phyloP scores from a whole-genome alignment of 2,797 vertebrate genomes.

The Sitta carolinensis region DNA sequence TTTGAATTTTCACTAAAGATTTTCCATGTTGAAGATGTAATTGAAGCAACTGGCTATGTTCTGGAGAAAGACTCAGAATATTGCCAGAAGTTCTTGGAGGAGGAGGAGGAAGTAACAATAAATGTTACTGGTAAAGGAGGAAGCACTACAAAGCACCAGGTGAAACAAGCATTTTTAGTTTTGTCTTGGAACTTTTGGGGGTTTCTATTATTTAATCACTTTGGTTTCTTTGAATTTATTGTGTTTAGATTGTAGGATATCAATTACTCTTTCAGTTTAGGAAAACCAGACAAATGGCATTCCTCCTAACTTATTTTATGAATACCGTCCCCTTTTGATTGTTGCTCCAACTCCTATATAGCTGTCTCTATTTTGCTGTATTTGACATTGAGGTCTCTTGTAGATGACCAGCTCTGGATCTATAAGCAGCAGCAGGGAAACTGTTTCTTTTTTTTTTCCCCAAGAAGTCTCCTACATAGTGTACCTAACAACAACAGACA shows the following conservation, averaged over 20 bases:
- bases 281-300: neutral
- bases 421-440: neutral
- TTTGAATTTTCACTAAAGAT: conserved; percentile 75
- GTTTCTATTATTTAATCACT: neutral
- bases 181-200: neutral
- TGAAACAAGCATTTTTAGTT: conserved; percentile 44
- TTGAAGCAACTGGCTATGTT: conserved; percentile 88
- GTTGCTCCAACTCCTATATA: neutral
- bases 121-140: conserved; percentile 88
- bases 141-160: conserved; percentile 85
- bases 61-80: conserved; percentile 96
- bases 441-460: accelerated
- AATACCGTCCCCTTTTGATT: neutral
- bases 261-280: neutral
- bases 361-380: neutral
- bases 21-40: conserved; percentile 92
- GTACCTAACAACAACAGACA: neutral
- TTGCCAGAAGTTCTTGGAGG: conserved; percentile 92
- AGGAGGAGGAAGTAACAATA: conserved; percentile 91
- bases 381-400: neutral
- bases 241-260: neutral
- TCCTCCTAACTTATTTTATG: neutral
- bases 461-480: neutral
- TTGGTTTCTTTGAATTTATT: neutral
- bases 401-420: neutral